Percentiles rank a stretch among this genome's conserved stretches.
phyloP scores from a whole-genome alignment of 1,140 invertebrate genomes.

The Armadillidium nasatum region DNA sequence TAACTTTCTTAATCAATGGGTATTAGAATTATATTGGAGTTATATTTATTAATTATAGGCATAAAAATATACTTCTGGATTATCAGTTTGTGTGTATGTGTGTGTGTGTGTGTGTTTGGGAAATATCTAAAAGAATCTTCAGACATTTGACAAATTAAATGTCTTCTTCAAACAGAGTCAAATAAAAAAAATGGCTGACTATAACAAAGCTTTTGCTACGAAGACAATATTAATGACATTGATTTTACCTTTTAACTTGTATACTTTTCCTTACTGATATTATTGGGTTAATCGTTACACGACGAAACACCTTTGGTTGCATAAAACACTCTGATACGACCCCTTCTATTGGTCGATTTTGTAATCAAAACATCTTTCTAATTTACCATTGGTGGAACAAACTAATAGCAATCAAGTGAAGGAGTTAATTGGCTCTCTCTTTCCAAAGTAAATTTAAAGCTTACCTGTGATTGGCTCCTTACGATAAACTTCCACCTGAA shows the following conservation, averaged over 20 bases:
- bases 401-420: not conserved
- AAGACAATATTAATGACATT: not conserved
- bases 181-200: conserved; percentile 7
- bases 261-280: not conserved
- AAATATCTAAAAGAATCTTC: no score
- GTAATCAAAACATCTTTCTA: conserved; percentile 8
- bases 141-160: no score
- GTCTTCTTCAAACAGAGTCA: not conserved
- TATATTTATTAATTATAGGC: no score
- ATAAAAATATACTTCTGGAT: no score
- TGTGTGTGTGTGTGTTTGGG: no score
- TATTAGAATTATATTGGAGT: no score
- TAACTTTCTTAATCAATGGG: no score
- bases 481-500: conserved; percentile 1
- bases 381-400: conserved; percentile 5
- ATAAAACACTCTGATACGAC: not conserved
- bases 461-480: not conserved
- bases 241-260: not conserved
- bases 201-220: not conserved
- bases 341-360: not conserved
- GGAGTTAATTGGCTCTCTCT: not conserved
- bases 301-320: conserved; percentile 2
- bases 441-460: not conserved
- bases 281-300: not conserved
- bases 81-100: no score